A percentile compares a stretch with the other conserved stretches of the same genome.
phyloP scores from a whole-genome alignment of 2,797 vertebrate species.

The Sebastes diploproa region DNA sequence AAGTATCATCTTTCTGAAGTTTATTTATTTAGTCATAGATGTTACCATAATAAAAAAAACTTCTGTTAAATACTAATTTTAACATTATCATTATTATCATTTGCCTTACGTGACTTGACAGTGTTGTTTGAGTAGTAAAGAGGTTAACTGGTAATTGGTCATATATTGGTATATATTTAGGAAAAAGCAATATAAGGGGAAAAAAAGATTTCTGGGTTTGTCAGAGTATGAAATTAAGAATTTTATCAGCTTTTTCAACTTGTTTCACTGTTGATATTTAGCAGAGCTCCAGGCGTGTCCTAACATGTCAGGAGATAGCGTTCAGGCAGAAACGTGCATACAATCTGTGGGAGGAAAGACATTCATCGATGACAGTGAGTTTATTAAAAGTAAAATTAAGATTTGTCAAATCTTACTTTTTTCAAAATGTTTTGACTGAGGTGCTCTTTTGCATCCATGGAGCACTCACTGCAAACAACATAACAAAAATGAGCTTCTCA shows the following conservation, averaged over 20 bases:
- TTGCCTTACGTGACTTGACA: too few species aligned
- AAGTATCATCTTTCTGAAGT: background rate
- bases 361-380: background rate
- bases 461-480: too few species aligned
- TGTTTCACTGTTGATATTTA: background rate
- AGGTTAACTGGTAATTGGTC: background rate
- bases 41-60: background rate
- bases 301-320: too few species aligned
- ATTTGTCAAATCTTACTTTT: too few species aligned
- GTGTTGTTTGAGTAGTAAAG: background rate
- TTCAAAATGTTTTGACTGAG: too few species aligned
- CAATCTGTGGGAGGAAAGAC: background rate
- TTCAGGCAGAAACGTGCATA: too few species aligned
- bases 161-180: background rate
- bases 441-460: too few species aligned
- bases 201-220: too few species aligned
- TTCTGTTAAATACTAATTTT: background rate
- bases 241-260: background rate
- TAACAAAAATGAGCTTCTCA: too few species aligned
- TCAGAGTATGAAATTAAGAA: too few species aligned
- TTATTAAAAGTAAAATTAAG: background rate
- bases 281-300: too few species aligned
- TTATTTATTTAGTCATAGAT: background rate
- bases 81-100: background rate
- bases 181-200: background rate